phyloP scores from a whole-genome alignment of 2,888 invertebrate species.

The Eristalis pertinax region DNA sequence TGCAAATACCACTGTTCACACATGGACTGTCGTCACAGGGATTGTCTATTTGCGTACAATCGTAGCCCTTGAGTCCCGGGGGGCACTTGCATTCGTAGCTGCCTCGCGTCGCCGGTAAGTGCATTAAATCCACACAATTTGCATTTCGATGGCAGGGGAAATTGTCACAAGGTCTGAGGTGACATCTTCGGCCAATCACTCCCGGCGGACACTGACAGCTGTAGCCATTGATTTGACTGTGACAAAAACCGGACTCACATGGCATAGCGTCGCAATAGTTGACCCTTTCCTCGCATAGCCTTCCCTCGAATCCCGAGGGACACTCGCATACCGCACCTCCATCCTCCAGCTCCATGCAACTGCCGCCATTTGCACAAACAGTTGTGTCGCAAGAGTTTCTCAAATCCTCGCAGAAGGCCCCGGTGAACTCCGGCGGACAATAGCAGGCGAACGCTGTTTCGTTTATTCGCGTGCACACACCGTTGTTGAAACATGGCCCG shows the following conservation, averaged over 20 bases:
- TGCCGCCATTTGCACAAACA: conserved; percentile 81
- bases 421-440: conserved; percentile 82
- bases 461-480: conserved; percentile 80
- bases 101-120: conserved; percentile 79
- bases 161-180: conserved; percentile 84
- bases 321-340: conserved; percentile 74
- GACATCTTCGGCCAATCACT: conserved; percentile 83
- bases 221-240: conserved; percentile 80
- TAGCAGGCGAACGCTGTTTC: conserved; percentile 78
- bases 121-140: conserved; percentile 81
- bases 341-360: conserved; percentile 78
- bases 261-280: conserved; percentile 82
- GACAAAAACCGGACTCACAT: conserved; percentile 82
- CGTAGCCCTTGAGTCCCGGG: conserved; percentile 82
- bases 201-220: conserved; percentile 82
- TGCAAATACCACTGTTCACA: conserved; percentile 81
- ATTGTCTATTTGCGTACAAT: conserved; percentile 82
- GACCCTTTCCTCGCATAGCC: conserved; percentile 82
- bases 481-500: conserved; percentile 83
- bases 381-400: conserved; percentile 74
- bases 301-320: conserved; percentile 78
- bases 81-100: conserved; percentile 84
- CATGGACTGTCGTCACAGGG: conserved; percentile 80
- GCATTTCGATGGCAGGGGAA: conserved; percentile 82
- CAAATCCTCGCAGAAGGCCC: conserved; percentile 82